Evolutionary conservation across 2,797 vertebrate species (phyloP).

Genomic region (Allobates femoralis): DNA sequence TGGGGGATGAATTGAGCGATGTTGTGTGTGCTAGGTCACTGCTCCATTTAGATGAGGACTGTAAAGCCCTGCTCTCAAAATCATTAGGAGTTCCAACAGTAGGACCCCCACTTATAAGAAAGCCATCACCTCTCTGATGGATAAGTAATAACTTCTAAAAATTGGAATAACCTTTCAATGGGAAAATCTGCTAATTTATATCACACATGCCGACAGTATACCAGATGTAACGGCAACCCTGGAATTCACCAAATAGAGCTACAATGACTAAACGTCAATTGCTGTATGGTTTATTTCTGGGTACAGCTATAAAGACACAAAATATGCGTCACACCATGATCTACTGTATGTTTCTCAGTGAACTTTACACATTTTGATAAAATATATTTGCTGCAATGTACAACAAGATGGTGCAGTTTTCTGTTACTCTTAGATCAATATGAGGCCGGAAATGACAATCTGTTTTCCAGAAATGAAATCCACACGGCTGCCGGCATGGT

Average conservation of each 20-base stretch:
- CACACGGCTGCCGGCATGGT: constrained; percentile 57
- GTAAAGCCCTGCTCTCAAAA: too few relatives aligned
- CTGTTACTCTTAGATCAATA: constrained; percentile 60
- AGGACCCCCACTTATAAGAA: too few relatives aligned
- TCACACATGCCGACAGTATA: too few relatives aligned
- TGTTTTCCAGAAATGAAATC: constrained; percentile 61
- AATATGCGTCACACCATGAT: background rate
- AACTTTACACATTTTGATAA: constrained; percentile 20
- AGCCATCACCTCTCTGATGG: background rate
- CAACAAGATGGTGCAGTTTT: constrained; percentile 24
- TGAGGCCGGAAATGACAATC: constrained; percentile 29
- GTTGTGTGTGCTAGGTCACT: too few relatives aligned
- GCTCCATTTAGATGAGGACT: too few relatives aligned
- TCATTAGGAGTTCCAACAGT: too few relatives aligned
- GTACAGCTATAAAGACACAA: background rate
- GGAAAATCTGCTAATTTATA: background rate
- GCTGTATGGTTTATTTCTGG: background rate
- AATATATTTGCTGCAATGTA: constrained; percentile 14
- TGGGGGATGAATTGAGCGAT: too few relatives aligned
- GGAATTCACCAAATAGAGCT: background rate
- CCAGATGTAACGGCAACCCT: background rate
- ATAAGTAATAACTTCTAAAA: background rate
- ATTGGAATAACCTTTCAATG: background rate
- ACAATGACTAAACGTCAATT: background rate
- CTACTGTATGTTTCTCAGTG: background rate